phyloP scores from a whole-genome alignment of 1,140 invertebrate genomes.

The Papilio polyxenes region DNA sequence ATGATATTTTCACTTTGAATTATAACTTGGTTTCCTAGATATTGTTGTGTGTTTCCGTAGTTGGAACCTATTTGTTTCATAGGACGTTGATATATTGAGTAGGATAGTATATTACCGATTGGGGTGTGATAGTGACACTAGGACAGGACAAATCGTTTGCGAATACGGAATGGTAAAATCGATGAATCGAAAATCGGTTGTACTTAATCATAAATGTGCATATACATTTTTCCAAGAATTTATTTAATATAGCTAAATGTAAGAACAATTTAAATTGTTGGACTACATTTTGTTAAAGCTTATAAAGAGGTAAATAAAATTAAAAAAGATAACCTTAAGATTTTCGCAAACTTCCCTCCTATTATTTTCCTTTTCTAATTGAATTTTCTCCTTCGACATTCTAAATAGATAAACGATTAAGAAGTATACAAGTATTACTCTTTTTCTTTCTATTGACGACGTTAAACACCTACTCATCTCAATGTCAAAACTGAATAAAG shows the following conservation, averaged over 20 bases:
- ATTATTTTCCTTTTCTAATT: too few relatives aligned
- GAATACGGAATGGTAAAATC: conserved; percentile 3
- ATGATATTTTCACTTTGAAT: background rate
- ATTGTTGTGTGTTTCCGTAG: conserved; percentile 24
- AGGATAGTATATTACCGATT: conserved; percentile 30
- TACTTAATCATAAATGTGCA: background rate
- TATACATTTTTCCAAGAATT: background rate
- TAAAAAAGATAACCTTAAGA: too few relatives aligned
- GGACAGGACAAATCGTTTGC: conserved; percentile 14
- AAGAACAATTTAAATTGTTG: too few relatives aligned
- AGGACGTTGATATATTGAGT: conserved; percentile 26
- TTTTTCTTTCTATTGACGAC: background rate
- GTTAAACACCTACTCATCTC: background rate
- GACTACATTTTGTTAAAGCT: too few relatives aligned
- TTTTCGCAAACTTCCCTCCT: too few relatives aligned
- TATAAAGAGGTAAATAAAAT: too few relatives aligned
- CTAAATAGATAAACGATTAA: too few relatives aligned
- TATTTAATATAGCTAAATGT: too few relatives aligned
- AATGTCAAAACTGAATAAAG: background rate
- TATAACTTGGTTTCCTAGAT: conserved; percentile 10
- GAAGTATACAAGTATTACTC: too few relatives aligned
- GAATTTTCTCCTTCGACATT: too few relatives aligned
- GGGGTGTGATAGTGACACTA: conserved; percentile 24
- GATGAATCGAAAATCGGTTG: background rate
- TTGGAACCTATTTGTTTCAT: conserved; percentile 27